Conservation (phyloP, 2,113 vertebrate genomes). For the Salvelinus sp. region DNA sequence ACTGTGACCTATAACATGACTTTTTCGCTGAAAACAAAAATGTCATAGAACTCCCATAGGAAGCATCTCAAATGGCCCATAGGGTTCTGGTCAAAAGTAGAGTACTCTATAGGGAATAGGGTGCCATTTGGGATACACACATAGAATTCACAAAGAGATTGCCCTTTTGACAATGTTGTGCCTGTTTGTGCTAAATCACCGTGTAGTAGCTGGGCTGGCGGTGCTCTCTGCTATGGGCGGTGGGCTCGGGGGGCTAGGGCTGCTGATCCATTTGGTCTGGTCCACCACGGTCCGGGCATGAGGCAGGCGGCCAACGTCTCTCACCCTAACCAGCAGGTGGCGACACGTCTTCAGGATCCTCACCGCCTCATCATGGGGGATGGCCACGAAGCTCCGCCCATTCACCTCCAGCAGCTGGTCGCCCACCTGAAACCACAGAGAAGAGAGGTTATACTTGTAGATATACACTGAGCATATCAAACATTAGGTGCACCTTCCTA, state of each 20-base stretch:
- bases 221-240: constrained; percentile 73
- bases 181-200: constrained; percentile 58
- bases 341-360: constrained; percentile 83
- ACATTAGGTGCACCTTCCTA: neutral
- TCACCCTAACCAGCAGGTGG: constrained; percentile 86
- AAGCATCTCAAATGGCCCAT: no score
- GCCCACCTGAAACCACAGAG: constrained; percentile 77
- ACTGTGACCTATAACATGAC: no score
- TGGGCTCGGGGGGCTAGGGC: constrained; percentile 59
- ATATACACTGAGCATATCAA: neutral
- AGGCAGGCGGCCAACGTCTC: constrained; percentile 89
- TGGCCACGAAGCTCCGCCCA: constrained; percentile 82
- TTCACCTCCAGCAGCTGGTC: constrained; percentile 96
- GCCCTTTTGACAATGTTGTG: no score
- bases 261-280: constrained; percentile 85
- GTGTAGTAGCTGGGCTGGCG: constrained; percentile 38
- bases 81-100: no score
- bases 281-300: constrained; percentile 87
- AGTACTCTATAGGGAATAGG: no score
- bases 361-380: constrained; percentile 90
- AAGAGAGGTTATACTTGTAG: neutral
- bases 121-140: no score
- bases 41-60: no score
- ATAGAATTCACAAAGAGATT: no score
- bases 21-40: no score